A percentile compares a stretch with the other conserved stretches of the same genome.
These are phyloP conservation scores for Passerina amoena DNA, from an alignment of 2,113 vertebrate species.

Conservation along the genomic window DNA sequence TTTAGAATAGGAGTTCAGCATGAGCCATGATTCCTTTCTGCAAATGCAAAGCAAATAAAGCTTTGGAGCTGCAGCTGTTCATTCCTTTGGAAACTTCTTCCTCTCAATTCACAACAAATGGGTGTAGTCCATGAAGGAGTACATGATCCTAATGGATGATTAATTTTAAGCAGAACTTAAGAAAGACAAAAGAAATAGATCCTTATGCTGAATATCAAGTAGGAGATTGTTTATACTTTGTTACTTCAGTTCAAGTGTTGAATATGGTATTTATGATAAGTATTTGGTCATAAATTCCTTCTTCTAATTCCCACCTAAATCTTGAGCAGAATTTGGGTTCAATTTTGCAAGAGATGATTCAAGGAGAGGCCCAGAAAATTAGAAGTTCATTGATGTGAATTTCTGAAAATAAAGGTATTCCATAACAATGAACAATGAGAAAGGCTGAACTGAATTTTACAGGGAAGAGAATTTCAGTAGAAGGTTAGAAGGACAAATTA, in stretches of 20 bases:
- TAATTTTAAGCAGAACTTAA: background rate
- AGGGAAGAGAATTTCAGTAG: background rate
- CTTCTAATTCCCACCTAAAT: background rate
- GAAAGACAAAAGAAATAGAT: background rate
- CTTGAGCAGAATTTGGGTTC: background rate
- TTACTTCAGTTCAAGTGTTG: background rate
- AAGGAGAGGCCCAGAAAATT: background rate
- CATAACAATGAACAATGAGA: background rate
- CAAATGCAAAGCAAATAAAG: background rate
- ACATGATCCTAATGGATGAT: background rate
- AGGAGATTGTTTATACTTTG: background rate
- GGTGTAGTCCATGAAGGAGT: background rate
- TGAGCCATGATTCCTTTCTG: background rate
- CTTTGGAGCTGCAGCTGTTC: background rate
- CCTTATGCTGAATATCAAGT: background rate
- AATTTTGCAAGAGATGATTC: background rate
- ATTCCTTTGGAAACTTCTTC: background rate
- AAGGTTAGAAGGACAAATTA: background rate
- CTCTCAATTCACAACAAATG: background rate
- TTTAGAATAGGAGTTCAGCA: background rate
- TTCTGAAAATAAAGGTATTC: background rate
- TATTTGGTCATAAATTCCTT: background rate
- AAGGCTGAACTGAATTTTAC: background rate
- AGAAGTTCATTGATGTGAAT: background rate
- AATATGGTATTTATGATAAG: background rate